These are phyloP conservation scores for Charanyca ferruginea DNA, from an alignment of 2,888 invertebrate species.

Conservation along the genomic window DNA sequence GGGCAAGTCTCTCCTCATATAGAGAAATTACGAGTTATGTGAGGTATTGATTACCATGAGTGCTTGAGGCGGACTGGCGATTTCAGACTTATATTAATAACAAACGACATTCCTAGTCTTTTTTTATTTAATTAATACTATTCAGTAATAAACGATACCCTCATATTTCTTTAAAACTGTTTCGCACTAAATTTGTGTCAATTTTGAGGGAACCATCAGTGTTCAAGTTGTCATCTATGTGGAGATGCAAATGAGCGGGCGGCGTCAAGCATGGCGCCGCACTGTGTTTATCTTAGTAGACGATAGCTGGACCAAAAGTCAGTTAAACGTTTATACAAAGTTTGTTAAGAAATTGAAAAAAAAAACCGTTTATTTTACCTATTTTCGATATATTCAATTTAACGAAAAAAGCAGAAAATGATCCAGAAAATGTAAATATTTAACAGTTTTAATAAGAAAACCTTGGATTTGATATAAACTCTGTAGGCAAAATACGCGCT, in stretches of 20 bases:
- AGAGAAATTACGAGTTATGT: too few relatives aligned
- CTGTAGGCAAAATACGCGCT: too few relatives aligned
- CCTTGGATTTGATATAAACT: too few relatives aligned
- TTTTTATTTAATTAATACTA: background rate
- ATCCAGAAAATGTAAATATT: too few relatives aligned
- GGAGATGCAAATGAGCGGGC: slow-evolving; percentile 83
- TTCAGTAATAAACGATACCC: background rate
- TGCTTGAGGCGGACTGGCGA: too few relatives aligned
- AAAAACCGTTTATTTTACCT: background rate
- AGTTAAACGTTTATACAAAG: background rate
- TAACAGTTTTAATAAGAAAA: too few relatives aligned
- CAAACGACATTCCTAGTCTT: too few relatives aligned
- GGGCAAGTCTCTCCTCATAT: too few relatives aligned
- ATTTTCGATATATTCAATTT: too few relatives aligned
- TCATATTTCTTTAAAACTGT: slow-evolving; percentile 12
- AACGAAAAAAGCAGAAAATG: too few relatives aligned
- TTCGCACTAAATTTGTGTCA: slow-evolving; percentile 45
- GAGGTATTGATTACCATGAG: too few relatives aligned
- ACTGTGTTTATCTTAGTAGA: slow-evolving; percentile 28
- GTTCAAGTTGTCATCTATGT: slow-evolving; percentile 72
- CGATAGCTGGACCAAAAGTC: slow-evolving; percentile 27
- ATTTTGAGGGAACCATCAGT: slow-evolving; percentile 51
- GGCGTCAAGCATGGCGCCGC: slow-evolving; percentile 76
- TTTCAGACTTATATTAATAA: too few relatives aligned
- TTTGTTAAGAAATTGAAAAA: background rate